A percentile compares a stretch with the other conserved stretches of the same genome.
Evolutionary conservation across 2,888 invertebrate species (phyloP).

Genomic region (Globia sparganii): DNA sequence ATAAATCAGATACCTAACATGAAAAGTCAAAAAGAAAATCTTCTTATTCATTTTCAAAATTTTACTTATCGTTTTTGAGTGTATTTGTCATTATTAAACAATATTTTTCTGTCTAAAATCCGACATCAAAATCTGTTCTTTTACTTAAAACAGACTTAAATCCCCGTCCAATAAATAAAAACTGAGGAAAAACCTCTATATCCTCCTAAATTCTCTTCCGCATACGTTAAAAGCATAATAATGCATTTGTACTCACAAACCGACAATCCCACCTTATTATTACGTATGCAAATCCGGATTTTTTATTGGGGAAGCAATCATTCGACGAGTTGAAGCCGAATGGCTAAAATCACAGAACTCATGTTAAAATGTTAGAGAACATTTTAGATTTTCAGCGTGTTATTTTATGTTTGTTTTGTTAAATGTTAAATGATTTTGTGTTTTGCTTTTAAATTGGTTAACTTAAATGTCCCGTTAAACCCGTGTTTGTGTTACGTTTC

Average conservation of each 20-base stretch:
- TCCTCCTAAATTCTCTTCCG: conserved; percentile 1
- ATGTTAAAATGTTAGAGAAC: conserved; percentile 23
- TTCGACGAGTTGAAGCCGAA: conserved; percentile 19
- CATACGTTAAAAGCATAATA: conserved; percentile 30
- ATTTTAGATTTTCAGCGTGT: conserved; percentile 33
- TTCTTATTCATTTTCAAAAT: neutral
- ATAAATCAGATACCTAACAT: neutral
- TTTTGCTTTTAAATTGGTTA: neutral
- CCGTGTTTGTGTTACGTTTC: neutral
- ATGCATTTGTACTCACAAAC: conserved; percentile 28
- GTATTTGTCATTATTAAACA: neutral
- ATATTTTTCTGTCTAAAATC: neutral
- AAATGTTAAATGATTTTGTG: conserved; percentile 4
- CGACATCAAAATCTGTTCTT: neutral
- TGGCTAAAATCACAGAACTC: conserved; percentile 53
- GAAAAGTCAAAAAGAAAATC: neutral
- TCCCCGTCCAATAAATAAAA: neutral
- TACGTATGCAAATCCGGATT: conserved; percentile 62
- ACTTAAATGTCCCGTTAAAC: neutral
- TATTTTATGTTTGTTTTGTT: conserved; percentile 2
- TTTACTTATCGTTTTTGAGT: neutral
- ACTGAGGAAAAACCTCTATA: neutral
- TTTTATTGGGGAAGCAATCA: conserved; percentile 61
- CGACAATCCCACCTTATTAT: conserved; percentile 46
- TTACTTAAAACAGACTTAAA: neutral